Base-by-base conservation (phyloP, 2,113 vertebrate genomes). In the Dissostichus mawsoni region DNA sequence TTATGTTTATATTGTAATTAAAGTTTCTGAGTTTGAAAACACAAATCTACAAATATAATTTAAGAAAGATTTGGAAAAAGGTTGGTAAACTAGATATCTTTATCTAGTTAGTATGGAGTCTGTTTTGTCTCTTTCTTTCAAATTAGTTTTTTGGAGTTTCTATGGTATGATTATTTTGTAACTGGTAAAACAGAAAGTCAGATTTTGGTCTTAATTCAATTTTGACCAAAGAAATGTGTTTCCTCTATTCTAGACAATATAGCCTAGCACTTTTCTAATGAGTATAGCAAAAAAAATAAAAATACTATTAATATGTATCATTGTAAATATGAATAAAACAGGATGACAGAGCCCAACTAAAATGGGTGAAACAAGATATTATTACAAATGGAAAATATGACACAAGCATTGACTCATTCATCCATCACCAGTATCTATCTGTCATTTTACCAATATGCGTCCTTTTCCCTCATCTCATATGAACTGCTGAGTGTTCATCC, bases 401-500 rank as follows among this genome's bases (percentile, higher is more conserved):
- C 57, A 41, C 11, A 1, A 48, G 55, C 12, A 9, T 61, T 7
- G 56, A 41, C 69, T 61, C 41, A 67, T 56, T 20, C 67, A 73
- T 81, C 69, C 53, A 77, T 84, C 72, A 65, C 14, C 63, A 25
- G 44, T 56, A 36, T 78, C 64, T 56, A 9, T 79, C 63, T 53
- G 44, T 29, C 69, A 11, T 5, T 70, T 53, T 50, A 72, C 57
- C 66, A 45, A 23, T 8, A 14, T 52, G 12, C 51, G 12, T 66
- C 50, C 18, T 33, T 68, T 61, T 23, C 52, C 45, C 11, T 56
- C 33, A 44, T 59, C 69, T 56, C 76, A 72, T 67, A 14, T 76
- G 79, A 85, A 78, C 36, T 88, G 87, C 90, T 92, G 87, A 89
- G 85, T 89, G 83, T 78, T 90, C 85, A 41, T 87, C 83, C 81